Percentiles rank a stretch among this genome's conserved stretches.
phyloP scores from a whole-genome alignment of 2,113 vertebrate genomes.

The Gavialis gangeticus region DNA sequence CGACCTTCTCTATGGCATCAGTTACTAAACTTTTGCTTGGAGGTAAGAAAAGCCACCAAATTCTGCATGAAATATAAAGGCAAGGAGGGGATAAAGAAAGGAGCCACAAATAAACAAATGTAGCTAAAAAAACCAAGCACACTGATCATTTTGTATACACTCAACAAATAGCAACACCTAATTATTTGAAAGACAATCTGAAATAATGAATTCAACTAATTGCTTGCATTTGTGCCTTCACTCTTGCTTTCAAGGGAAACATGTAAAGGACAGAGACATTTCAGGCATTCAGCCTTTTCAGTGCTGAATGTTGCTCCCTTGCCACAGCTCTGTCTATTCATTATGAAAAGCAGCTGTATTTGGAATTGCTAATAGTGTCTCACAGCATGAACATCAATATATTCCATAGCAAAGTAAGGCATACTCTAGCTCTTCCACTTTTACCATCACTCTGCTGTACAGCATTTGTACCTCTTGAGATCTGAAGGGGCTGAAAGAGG shows the following conservation, averaged over 20 bases:
- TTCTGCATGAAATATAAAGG: slow-evolving; percentile 19
- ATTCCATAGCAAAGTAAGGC: not conserved
- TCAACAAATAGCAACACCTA: not conserved
- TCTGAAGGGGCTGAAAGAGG: not conserved
- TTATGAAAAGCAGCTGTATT: slow-evolving; percentile 53
- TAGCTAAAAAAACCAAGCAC: not conserved
- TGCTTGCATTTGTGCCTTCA: not conserved
- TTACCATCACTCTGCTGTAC: fast-evolving
- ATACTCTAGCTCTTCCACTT: not conserved
- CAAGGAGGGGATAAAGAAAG: not conserved
- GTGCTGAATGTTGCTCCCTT: slow-evolving; percentile 26
- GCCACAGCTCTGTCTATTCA: not conserved
- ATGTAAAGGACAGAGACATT: slow-evolving; percentile 10
- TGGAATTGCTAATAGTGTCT: not conserved
- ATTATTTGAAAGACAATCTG: not conserved
- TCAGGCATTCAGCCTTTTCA: not conserved
- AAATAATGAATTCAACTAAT: not conserved
- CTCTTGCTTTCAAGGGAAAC: not conserved
- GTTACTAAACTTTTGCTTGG: slow-evolving; percentile 53
- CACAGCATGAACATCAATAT: not conserved
- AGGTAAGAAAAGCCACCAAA: slow-evolving; percentile 46
- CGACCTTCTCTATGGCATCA: slow-evolving; percentile 34
- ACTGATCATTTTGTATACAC: not conserved
- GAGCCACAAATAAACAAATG: slow-evolving; percentile 17
- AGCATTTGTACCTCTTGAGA: not conserved